Conservation (phyloP, 2,113 vertebrate species). For the Scomber japonicus region DNA sequence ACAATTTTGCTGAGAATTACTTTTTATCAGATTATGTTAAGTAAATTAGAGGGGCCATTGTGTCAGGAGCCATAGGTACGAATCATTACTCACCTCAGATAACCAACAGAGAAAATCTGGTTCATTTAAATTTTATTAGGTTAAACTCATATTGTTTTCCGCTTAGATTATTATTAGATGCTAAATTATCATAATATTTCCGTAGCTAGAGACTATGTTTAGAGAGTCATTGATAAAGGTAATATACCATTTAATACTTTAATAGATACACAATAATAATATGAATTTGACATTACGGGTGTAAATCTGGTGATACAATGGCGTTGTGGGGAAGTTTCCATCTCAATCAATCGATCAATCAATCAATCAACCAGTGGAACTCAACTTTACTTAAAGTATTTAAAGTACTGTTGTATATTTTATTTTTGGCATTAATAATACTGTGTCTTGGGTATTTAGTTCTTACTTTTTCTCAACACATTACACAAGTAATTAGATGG, state of each 20-base stretch:
- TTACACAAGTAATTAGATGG: too few species aligned
- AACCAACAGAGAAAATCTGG: constrained; percentile 65
- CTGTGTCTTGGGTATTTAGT: too few species aligned
- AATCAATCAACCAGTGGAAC: neutral
- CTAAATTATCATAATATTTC: constrained; percentile 50
- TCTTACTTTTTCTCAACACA: too few species aligned
- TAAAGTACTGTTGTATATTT: neutral
- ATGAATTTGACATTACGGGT: neutral
- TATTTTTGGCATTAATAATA: too few species aligned
- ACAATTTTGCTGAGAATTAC: constrained; percentile 58
- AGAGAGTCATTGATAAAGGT: constrained; percentile 14
- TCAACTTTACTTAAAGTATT: neutral
- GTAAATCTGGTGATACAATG: neutral
- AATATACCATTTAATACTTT: neutral
- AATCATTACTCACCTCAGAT: constrained; percentile 73
- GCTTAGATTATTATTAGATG: constrained; percentile 54
- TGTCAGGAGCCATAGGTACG: constrained; percentile 59
- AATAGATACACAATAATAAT: neutral
- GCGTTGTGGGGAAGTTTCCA: neutral
- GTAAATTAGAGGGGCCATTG: constrained; percentile 58
- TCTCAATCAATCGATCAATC: neutral
- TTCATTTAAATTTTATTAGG: constrained; percentile 71
- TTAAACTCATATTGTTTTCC: constrained; percentile 63
- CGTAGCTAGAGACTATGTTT: constrained; percentile 52
- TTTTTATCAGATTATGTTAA: constrained; percentile 67